Evolutionary conservation across 1,140 invertebrate genomes (phyloP), one percentile per base, ranked within the genome.

Genomic region (Platyscapa corneri): DNA sequence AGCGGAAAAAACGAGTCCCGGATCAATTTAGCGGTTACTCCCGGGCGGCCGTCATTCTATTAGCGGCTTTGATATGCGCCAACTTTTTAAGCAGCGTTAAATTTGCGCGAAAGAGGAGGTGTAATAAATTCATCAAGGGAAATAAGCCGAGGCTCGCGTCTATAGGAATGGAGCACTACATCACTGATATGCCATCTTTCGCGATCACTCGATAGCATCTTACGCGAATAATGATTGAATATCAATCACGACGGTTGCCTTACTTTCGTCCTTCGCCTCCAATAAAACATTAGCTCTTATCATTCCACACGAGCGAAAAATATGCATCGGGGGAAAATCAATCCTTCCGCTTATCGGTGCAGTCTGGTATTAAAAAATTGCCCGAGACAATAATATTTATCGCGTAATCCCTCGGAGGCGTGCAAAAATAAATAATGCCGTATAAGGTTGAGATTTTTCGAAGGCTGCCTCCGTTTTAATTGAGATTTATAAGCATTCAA

Each of bases 11-110:
- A 83, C 16, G 10, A 23, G 27, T 3, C 30, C 23, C 67, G 49
- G 42, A 12, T 74, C 53, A 72, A 74, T 82, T 83, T 76, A 82
- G 46, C 30, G 60, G 81, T 74, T 74, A 74, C 42, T 46, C 30
- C n/a, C 6, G 14, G 1, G n/a, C 42, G 42, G 30, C 60, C 46
- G 70, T 30, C 42, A 83, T 83, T 83, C 82, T 76, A 83, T 83
- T 83, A 83, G 23, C 82, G 32, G 37, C 53, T 39, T 42, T 65
- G 72, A 83, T 76, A 64, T 32, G 49, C 72, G 20, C 16, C 0
- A 39, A 39, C 60, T 67, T 30, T 77, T 64, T 77, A 77, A 75
- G 60, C 39, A 34, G 56, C 7, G 77, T 77, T 77, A 83, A 77
- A 67, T 74, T 42, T n/a, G 23, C 5, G 7, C 39, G 6, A 6